Conservation (phyloP, 2,888 invertebrate genomes). For the Parnassius apollo region DNA sequence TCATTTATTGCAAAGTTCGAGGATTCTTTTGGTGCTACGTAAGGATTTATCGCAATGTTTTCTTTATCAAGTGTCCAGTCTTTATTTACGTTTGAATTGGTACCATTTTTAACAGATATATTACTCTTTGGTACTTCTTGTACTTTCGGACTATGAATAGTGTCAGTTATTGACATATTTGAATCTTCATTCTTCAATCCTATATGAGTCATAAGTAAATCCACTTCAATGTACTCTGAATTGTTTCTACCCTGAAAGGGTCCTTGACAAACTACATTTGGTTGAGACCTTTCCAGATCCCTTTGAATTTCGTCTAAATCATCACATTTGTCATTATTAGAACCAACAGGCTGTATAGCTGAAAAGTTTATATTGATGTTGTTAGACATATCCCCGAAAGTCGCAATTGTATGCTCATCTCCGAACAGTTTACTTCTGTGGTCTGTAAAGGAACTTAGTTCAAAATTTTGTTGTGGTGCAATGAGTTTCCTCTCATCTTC, state of each 20-base stretch:
- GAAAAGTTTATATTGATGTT: slow-evolving; percentile 64
- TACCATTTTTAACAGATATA: slow-evolving; percentile 34
- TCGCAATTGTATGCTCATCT: slow-evolving; percentile 50
- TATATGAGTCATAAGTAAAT: slow-evolving; percentile 58
- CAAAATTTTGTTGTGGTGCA: slow-evolving; percentile 51
- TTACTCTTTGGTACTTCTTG: slow-evolving; percentile 47
- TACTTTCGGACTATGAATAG: slow-evolving; percentile 55
- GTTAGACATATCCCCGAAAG: slow-evolving; percentile 50
- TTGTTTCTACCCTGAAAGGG: slow-evolving; percentile 43
- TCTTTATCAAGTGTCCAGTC: slow-evolving; percentile 67
- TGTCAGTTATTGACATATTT: slow-evolving; percentile 71
- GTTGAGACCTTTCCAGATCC: slow-evolving; percentile 45
- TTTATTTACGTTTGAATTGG: slow-evolving; percentile 35
- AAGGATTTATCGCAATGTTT: slow-evolving; percentile 65
- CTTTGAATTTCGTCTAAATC: slow-evolving; percentile 64
- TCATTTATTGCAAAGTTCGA: slow-evolving; percentile 57
- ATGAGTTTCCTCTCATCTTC: slow-evolving; percentile 46
- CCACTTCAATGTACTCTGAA: slow-evolving; percentile 65
- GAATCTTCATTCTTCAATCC: slow-evolving; percentile 45
- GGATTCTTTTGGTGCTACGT: slow-evolving; percentile 49
- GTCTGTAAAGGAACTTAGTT: slow-evolving; percentile 59
- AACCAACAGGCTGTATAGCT: slow-evolving; percentile 41
- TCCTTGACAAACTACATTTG: slow-evolving; percentile 39
- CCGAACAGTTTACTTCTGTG: slow-evolving; percentile 56
- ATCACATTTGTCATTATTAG: slow-evolving; percentile 40